phyloP scores from a whole-genome alignment of 2,113 vertebrate genomes.

The Beaufortia kweichowensis region DNA sequence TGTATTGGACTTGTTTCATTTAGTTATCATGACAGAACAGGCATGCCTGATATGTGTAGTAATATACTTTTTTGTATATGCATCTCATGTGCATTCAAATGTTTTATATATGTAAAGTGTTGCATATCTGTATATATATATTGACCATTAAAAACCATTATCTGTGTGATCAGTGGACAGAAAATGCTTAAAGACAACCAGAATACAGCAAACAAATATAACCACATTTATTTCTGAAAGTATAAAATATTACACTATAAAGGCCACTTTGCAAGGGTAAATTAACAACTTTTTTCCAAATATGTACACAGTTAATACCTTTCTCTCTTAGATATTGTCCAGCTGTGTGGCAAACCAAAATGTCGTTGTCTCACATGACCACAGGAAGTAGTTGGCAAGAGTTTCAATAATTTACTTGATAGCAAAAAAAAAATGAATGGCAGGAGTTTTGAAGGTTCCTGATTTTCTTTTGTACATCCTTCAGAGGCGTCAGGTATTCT shows the following conservation, averaged over 20 bases:
- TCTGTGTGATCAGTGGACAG: not conserved
- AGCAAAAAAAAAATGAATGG: constrained; percentile 68
- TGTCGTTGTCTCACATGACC: constrained; percentile 69
- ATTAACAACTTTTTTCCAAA: constrained; percentile 70
- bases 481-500: constrained; percentile 67
- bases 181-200: constrained; percentile 41
- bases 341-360: constrained; percentile 71
- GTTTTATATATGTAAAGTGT: not conserved
- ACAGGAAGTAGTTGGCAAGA: constrained; percentile 72
- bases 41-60: not conserved
- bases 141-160: not conserved
- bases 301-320: constrained; percentile 72
- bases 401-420: constrained; percentile 72
- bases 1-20: not conserved
- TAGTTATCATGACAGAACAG: not conserved
- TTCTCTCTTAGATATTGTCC: constrained; percentile 68
- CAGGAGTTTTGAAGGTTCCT: constrained; percentile 72
- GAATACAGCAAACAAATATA: constrained; percentile 77
- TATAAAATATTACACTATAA: constrained; percentile 84
- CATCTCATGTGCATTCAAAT: not conserved
- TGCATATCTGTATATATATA: not conserved
- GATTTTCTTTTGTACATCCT: constrained; percentile 65
- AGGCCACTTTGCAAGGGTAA: constrained; percentile 81
- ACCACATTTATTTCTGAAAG: constrained; percentile 83
- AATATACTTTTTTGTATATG: not conserved